Evolutionary conservation across 2,888 invertebrate genomes (phyloP).

Genomic region (Dasysyrphus tricinctus): DNA sequence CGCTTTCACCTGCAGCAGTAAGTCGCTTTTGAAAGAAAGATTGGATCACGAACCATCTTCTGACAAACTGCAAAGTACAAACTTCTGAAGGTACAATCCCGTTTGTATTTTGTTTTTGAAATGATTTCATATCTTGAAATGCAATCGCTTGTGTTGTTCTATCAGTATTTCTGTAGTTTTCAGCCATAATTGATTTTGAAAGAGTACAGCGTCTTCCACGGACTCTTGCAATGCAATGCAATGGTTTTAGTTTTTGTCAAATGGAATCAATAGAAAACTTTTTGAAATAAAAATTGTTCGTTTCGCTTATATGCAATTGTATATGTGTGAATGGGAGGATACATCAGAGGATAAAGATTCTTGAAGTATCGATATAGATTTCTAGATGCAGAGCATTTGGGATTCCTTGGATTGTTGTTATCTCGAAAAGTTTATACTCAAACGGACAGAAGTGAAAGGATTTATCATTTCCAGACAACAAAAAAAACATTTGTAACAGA

Average conservation of each 20-base stretch:
- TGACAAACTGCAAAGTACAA: slow-evolving; percentile 33
- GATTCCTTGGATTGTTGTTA: slow-evolving; percentile 55
- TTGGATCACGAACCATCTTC: slow-evolving; percentile 37
- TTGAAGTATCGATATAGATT: background rate
- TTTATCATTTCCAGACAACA: slow-evolving; percentile 40
- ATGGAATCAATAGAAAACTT: slow-evolving; percentile 69
- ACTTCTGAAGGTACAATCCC: slow-evolving; percentile 3
- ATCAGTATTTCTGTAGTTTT: slow-evolving; percentile 45
- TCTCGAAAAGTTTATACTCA: slow-evolving; percentile 46
- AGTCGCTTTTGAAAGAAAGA: slow-evolving; percentile 28
- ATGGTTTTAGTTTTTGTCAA: slow-evolving; percentile 59
- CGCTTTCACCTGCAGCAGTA: background rate
- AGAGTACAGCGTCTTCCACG: slow-evolving; percentile 16
- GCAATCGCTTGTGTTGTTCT: slow-evolving; percentile 57
- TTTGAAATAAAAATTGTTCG: slow-evolving; percentile 62
- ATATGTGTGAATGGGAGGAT: background rate
- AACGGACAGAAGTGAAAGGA: slow-evolving; percentile 46
- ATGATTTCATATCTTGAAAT: slow-evolving; percentile 68
- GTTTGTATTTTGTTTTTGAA: slow-evolving; percentile 35
- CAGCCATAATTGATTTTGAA: slow-evolving; percentile 54
- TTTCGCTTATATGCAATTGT: slow-evolving; percentile 4
- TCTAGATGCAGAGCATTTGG: slow-evolving; percentile 16
- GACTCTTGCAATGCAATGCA: slow-evolving; percentile 30
- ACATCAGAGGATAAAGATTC: background rate
- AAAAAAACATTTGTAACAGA: slow-evolving; percentile 54